Base-by-base conservation (phyloP, 23 tunicate genomes). In the Halocynthia aurantium region DNA sequence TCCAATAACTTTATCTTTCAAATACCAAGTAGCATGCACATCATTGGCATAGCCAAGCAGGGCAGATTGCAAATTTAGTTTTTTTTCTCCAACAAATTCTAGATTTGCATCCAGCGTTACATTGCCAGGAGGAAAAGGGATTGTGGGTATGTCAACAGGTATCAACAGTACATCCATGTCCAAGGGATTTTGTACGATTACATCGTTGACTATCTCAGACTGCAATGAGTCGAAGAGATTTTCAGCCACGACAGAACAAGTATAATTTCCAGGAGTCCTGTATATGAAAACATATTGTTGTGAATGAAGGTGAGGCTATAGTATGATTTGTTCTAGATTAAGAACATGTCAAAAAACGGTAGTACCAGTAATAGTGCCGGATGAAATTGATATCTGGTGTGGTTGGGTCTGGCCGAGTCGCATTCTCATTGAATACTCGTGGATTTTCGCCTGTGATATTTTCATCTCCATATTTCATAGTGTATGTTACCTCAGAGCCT, bases 181-280 rank as follows among this genome's bases (percentile, higher is more conserved):
- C 15, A 89, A 75, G 7, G 96, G 81, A 69, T 89, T 89, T 76
- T 89, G 88, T 7, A 89, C 85, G 5, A 84, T 75, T 15, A 89
- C 53, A 8, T 15, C 53, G 21, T 69, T 60, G 21, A 12, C 49
- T 11, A 55, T 50, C 6, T 8, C 6, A 6, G 71, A 17, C 8
- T 63, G 51, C 22, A 11, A 15, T 6, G 22, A 51, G 44, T 81
- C 85, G 81, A 84, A 89, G 19, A 84, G 60, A 54, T 89, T 89
- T 55, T 53, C 68, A 67, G 87, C 96, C 10, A 31, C 49, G 18
- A 89, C 69, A 7, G 76, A 64, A 13, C 79, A 75, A 7, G 71
- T 65, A 62, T 80, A 89, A 52, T 84, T 89, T 31, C 96, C 96
- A 52, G 96, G 88, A 0, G 40, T 50, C 7, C 65, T 57, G 71